A percentile compares a stretch with the other conserved stretches of the same genome.
Conservation (phyloP, 1,140 invertebrate genomes). For the Psix sp. region DNA sequence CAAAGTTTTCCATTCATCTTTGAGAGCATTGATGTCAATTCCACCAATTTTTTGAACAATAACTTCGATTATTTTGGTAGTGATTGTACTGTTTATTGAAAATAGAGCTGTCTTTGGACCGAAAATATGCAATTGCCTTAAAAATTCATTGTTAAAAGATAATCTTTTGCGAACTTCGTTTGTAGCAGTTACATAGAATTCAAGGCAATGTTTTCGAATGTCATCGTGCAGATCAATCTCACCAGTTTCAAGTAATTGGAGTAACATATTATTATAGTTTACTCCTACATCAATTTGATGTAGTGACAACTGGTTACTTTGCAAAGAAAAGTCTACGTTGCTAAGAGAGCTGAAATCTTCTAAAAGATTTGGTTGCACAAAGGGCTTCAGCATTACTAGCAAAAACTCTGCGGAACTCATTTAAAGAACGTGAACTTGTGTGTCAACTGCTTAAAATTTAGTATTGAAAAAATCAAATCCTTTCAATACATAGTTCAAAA, state of each 20-base stretch:
- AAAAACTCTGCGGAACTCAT: constrained; percentile 10
- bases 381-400: constrained; percentile 15
- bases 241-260: neutral
- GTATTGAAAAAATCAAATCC: constrained; percentile 36
- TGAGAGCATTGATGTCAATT: constrained; percentile 5
- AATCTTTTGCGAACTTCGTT: constrained; percentile 26
- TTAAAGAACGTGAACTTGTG: constrained; percentile 17
- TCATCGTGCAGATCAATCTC: neutral
- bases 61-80: constrained; percentile 2
- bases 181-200: constrained; percentile 35
- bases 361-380: constrained; percentile 17
- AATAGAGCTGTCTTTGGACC: neutral
- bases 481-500: constrained; percentile 29
- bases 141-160: constrained; percentile 21
- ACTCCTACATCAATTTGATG: constrained; percentile 20
- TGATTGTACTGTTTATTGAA: neutral
- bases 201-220: constrained; percentile 6
- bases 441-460: constrained; percentile 25
- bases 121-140: constrained; percentile 2
- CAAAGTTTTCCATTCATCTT: constrained; percentile 10
- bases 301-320: constrained; percentile 10
- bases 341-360: neutral
- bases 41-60: constrained; percentile 16
- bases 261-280: constrained; percentile 7
- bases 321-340: neutral